Percentiles rank a stretch among this genome's conserved stretches.
These are phyloP conservation scores for Masticophis lateralis DNA, from an alignment of 2,797 vertebrate species.

Conservation along the genomic window DNA sequence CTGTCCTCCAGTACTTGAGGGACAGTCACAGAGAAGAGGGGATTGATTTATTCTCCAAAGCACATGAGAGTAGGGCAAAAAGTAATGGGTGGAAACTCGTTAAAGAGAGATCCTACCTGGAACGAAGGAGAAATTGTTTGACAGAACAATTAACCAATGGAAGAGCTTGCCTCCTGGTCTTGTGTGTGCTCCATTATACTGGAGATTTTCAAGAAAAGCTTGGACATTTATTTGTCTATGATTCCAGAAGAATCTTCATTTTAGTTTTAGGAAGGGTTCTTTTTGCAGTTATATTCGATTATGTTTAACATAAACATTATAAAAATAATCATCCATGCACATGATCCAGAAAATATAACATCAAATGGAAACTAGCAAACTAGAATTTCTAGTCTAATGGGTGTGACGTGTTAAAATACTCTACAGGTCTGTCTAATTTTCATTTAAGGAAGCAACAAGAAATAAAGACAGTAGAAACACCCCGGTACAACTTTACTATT, in stretches of 20 bases:
- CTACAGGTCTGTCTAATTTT: not conserved
- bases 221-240: not conserved
- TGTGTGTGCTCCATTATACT: not conserved
- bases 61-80: not conserved
- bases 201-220: not conserved
- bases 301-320: not conserved
- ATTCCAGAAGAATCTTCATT: not conserved
- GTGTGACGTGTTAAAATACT: not conserved
- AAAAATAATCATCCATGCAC: not conserved
- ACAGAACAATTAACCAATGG: not conserved
- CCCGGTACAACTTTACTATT: not conserved
- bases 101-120: not conserved
- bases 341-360: not conserved
- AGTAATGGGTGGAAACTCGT: not conserved
- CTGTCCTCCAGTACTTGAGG: not conserved
- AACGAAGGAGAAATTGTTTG: not conserved
- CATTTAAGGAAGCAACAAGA: not conserved
- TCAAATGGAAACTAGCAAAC: not conserved
- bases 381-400: not conserved
- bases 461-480: not conserved
- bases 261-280: not conserved
- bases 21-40: not conserved
- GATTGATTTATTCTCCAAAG: not conserved
- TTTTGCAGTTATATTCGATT: not conserved
- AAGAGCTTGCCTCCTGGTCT: not conserved